Evolutionary conservation across 2,797 vertebrate genomes (phyloP).

Genomic region (Synanceia verrucosa): DNA sequence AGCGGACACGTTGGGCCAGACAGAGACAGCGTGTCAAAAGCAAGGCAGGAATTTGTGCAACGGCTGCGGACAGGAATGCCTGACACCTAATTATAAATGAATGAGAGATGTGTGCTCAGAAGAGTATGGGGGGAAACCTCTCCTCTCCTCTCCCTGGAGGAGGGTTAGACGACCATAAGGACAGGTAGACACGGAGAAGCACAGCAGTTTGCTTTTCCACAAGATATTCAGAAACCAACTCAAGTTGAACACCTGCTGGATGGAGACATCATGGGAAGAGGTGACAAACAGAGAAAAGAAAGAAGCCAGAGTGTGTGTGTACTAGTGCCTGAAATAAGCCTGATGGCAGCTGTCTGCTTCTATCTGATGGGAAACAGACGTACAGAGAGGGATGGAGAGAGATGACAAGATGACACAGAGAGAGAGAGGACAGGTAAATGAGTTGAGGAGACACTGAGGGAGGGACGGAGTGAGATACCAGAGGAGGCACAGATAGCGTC

Average conservation of each 20-base stretch:
- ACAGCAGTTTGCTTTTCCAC: constrained; percentile 64
- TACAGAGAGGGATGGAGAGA: constrained; percentile 15
- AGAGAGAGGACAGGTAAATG: constrained; percentile 50
- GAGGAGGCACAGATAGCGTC: constrained; percentile 40
- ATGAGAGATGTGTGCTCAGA: constrained; percentile 64
- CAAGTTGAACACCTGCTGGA: constrained; percentile 48
- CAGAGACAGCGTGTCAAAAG: constrained; percentile 45
- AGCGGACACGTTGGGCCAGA: constrained; percentile 38
- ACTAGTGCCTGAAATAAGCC: constrained; percentile 72
- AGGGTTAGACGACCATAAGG: constrained; percentile 58
- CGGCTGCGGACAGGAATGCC: constrained; percentile 21
- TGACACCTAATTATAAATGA: constrained; percentile 78
- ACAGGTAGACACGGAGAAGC: constrained; percentile 58
- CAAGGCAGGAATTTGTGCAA: constrained; percentile 48
- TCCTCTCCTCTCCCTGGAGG: constrained; percentile 42
- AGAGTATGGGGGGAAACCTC: constrained; percentile 45
- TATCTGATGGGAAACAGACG: constrained; percentile 60
- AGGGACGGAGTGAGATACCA: constrained; percentile 16
- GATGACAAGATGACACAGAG: constrained; percentile 54
- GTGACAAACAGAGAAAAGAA: constrained; percentile 52
- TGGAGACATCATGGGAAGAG: constrained; percentile 40
- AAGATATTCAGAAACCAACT: constrained; percentile 65
- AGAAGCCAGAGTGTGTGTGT: constrained; percentile 19
- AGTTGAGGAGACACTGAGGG: constrained; percentile 31
- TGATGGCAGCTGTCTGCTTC: constrained; percentile 74